Conservation (phyloP, 2,888 invertebrate species). For the Cryptops parisi region DNA sequence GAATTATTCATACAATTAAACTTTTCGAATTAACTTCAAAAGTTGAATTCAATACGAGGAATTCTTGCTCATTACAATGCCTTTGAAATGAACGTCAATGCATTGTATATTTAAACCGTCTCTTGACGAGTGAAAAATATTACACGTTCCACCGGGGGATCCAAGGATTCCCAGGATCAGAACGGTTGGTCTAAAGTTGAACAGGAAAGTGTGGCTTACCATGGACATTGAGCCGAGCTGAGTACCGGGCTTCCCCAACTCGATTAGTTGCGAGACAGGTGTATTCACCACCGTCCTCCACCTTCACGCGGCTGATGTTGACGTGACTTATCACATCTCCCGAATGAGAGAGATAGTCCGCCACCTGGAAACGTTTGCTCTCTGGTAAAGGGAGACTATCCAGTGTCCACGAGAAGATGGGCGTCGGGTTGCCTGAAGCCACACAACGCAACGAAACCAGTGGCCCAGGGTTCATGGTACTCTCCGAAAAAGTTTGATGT, state of each 20-base stretch:
- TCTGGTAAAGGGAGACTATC: constrained; percentile 21
- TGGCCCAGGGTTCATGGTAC: constrained; percentile 27
- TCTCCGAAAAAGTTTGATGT: constrained; percentile 25
- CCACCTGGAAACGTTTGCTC: constrained; percentile 21
- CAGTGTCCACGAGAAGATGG: constrained; percentile 29
- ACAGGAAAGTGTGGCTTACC: constrained; percentile 24
- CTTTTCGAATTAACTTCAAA: background rate
- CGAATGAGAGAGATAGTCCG: constrained; percentile 23
- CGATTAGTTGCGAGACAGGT: constrained; percentile 22
- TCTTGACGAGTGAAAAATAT: too few species aligned
- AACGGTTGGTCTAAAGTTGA: too few species aligned
- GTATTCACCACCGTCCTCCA: constrained; percentile 24
- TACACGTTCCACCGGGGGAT: too few species aligned
- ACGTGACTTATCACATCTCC: constrained; percentile 30
- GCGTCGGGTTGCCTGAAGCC: constrained; percentile 31
- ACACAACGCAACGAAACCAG: constrained; percentile 28
- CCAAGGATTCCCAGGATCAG: too few species aligned
- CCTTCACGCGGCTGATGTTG: constrained; percentile 23
- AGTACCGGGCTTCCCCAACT: constrained; percentile 21
- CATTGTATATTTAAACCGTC: too few species aligned
- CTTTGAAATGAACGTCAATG: too few species aligned
- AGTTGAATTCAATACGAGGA: too few species aligned
- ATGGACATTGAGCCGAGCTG: constrained; percentile 23
- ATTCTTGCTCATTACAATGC: too few species aligned
- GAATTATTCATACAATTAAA: background rate